Base-by-base conservation (phyloP, 2,113 vertebrate genomes). In the Nothobranchius kuhntae region DNA sequence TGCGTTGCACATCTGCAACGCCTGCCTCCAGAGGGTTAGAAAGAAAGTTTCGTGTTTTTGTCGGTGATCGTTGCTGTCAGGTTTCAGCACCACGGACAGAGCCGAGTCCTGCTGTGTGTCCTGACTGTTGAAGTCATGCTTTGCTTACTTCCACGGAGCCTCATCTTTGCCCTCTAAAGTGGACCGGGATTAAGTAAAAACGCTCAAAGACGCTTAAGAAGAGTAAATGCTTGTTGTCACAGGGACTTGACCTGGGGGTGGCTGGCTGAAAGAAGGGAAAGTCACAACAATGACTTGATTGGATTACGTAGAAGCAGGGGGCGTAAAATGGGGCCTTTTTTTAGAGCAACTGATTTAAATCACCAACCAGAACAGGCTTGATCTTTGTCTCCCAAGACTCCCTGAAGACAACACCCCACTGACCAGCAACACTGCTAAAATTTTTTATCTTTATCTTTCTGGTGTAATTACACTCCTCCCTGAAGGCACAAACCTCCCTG, bases 41-140 rank as follows among this genome's bases (percentile, higher is more conserved):
- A 56, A 9, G 12, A 40, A 53, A 48, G 61, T 51, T 44, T 15
- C 47, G 59, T 42, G 13, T 53, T 4, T 44, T 36, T 54, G 35
- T 17, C 12, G 7, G 21, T 30, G 6, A 45, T 57, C 65, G 17
- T 44, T 10, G 6, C 47, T 26, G 36, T 3, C 57, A 47, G 13
- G 7, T 84, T 83, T 89, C 88, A 86, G 83, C 56, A 86, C 86
- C 86, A 81, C n/a, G 85, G 84, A 84, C 75, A 86, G 88, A 65
- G 58, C 13, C 24, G 11, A n/a, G 38, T 40, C 36, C 45, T 14
- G 45, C 60, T 58, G 11, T 5, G 6, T 3, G 13, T 61, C 44
- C 64, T 63, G 62, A 42, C 61, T 48, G 78, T 56, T 45, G 21
- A 72, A 80, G 51, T 71, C 62, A 40, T 63, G 65, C 73, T 63